Base-by-base conservation (phyloP, 2,797 vertebrate genomes). In the Danio albolineatus region DNA sequence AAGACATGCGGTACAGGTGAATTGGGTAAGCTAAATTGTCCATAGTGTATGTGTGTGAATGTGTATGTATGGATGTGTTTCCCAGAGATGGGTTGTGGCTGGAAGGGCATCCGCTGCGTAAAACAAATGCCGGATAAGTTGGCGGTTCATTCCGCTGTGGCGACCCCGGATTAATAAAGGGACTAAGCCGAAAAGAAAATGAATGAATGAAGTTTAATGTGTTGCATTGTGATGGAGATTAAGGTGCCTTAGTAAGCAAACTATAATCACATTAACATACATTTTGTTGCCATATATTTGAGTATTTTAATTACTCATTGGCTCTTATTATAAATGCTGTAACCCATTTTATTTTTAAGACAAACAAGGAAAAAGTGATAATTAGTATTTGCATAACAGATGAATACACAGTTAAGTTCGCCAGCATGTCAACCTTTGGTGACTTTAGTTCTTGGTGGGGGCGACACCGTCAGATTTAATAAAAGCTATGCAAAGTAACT, bases 381-480 rank as follows among this genome's bases (percentile, higher is more conserved):
- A 70, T 54, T 39, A 14, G 70, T 51, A 10, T 39, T 39, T 6
- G 49, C 38, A 36, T 7, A 10, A 53, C 57, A 21, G 10, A 66
- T 67, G 16, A 59, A 46, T 36, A 70, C 48, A 70, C 9, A 6
- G 56, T 61, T 51, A 5, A 10, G 74, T 74, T 39, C 10, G 41
- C 19, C 39, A 46, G 39, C 62, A 38, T 38, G 43, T n/a, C 39
- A 28, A 13, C 39, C 21, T 65, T 44, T 54, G 49, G 51, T 66
- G 64, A 54, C 19, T 76, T 43, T 14, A 65, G 49, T 8, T 41
- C 17, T 56, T 10, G 10, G 36, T 9, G 28, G 28, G 28, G 28
- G 61, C n/a, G 44, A 41, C 13, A 41, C 39, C 70, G 54, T 41
- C n/a, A 61, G 10, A 41, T 60, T 78, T 49, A 60, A 59, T 60